Evolutionary conservation across 2,888 invertebrate species (phyloP).

Genomic region (Campoletis raptor): DNA sequence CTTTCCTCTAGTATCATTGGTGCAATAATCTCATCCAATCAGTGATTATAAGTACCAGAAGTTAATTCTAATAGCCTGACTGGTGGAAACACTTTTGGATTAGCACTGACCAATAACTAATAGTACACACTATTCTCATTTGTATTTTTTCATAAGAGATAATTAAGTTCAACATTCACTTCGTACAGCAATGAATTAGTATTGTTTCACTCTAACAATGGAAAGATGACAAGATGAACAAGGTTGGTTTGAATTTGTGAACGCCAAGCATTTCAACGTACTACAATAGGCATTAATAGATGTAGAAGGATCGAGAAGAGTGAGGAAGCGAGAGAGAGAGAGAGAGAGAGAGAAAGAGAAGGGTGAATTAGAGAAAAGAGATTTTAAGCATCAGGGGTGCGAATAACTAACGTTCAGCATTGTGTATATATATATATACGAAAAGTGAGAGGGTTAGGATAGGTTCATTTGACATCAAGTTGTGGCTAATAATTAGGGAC

Average conservation of each 20-base stretch:
- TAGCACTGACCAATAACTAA: no score
- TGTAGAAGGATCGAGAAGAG: background rate
- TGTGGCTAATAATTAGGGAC: slow-evolving; percentile 82
- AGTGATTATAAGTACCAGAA: no score
- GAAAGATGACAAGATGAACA: slow-evolving; percentile 30
- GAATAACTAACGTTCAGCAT: slow-evolving; percentile 31
- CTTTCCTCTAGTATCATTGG: no score
- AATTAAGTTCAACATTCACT: slow-evolving; percentile 30
- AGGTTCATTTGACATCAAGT: slow-evolving; percentile 78
- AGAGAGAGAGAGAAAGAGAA: background rate
- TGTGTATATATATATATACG: background rate
- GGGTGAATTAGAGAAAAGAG: slow-evolving; percentile 27
- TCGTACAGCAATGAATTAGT: slow-evolving; percentile 32
- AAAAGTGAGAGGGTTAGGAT: slow-evolving; percentile 69
- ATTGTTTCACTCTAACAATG: slow-evolving; percentile 30
- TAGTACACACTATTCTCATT: background rate
- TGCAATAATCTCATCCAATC: no score
- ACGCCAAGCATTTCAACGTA: background rate
- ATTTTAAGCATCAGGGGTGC: slow-evolving; percentile 40
- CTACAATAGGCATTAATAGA: slow-evolving; percentile 67
- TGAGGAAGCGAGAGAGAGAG: background rate
- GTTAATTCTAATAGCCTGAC: no score
- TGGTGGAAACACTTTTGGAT: no score
- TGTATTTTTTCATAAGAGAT: background rate
- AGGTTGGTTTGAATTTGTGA: slow-evolving; percentile 25